These are phyloP conservation scores for Astreopora myriophthalma DNA, from an alignment of 64 coral and sea anemone species.

Conservation along the genomic window DNA sequence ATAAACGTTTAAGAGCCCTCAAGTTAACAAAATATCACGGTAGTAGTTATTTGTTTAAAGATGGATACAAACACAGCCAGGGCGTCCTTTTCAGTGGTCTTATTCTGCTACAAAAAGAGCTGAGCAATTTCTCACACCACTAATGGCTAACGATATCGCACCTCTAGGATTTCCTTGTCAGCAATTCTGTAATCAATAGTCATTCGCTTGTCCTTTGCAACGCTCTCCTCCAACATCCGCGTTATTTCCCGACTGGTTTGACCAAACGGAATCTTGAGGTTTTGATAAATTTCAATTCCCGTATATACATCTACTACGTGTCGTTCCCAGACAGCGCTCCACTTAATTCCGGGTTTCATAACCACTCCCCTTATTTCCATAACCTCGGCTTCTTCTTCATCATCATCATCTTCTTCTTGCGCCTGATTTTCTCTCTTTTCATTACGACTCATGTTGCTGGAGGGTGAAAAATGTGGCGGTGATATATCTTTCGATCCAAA, in stretches of 20 bases:
- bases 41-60: too few relatives aligned
- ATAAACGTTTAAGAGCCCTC: too few relatives aligned
- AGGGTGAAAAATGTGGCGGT: background rate
- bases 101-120: too few relatives aligned
- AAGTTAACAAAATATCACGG: too few relatives aligned
- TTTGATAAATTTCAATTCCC: conserved; percentile 65
- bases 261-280: conserved; percentile 42
- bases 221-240: conserved; percentile 71
- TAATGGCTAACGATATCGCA: conserved; percentile 41
- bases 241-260: conserved; percentile 35
- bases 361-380: conserved; percentile 71
- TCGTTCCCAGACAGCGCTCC: conserved; percentile 52
- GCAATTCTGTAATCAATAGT: conserved; percentile 71
- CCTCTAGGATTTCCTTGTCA: conserved; percentile 48
- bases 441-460: background rate
- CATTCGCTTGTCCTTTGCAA: conserved; percentile 57
- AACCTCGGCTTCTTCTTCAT: conserved; percentile 66
- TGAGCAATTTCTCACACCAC: too few relatives aligned
- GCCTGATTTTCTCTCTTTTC: background rate
- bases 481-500: too few relatives aligned
- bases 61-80: too few relatives aligned
- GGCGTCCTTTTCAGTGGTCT: too few relatives aligned
- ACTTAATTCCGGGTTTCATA: conserved; percentile 59
- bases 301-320: conserved; percentile 66
- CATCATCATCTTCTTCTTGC: background rate